Percentiles rank a stretch among this genome's conserved stretches.
These are phyloP conservation scores for Probosciger aterrimus DNA, from an alignment of 2,113 vertebrate genomes.

Conservation along the genomic window DNA sequence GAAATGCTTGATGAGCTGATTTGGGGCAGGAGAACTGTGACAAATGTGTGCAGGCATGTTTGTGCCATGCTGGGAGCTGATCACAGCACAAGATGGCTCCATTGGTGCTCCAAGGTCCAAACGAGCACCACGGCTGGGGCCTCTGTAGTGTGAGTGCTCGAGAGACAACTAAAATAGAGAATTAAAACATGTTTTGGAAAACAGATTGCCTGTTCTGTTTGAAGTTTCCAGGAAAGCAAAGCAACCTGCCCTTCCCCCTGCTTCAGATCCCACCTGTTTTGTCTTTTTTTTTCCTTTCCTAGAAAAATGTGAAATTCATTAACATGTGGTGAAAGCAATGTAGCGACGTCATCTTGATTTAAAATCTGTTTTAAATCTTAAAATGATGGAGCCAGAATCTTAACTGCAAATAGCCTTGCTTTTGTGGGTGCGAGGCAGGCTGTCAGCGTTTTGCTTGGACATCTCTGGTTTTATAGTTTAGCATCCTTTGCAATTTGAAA, in stretches of 20 bases:
- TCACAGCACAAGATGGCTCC: background rate
- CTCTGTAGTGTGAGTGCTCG: background rate
- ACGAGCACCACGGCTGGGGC: background rate
- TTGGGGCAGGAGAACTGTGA: background rate
- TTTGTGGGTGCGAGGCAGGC: background rate
- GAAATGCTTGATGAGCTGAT: background rate
- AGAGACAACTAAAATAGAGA: background rate
- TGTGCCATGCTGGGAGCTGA: background rate
- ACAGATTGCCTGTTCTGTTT: background rate
- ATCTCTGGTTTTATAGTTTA: background rate
- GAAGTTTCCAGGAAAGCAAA: constrained; percentile 22
- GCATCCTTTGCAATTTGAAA: background rate
- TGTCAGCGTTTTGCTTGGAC: background rate
- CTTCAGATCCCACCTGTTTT: constrained; percentile 52
- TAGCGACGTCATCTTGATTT: constrained; percentile 40
- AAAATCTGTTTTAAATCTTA: constrained; percentile 62
- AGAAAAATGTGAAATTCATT: constrained; percentile 63
- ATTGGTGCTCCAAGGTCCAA: background rate
- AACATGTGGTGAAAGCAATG: constrained; percentile 54
- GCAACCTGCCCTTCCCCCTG: background rate
- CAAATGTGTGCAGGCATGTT: fast-evolving
- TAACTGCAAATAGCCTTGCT: constrained; percentile 4
- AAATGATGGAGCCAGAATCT: background rate
- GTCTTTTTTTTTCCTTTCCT: background rate
- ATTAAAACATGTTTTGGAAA: background rate